A percentile compares a stretch with the other conserved stretches of the same genome.
Conservation (phyloP, 2,113 vertebrate genomes). For the Cephalopterus ornatus region DNA sequence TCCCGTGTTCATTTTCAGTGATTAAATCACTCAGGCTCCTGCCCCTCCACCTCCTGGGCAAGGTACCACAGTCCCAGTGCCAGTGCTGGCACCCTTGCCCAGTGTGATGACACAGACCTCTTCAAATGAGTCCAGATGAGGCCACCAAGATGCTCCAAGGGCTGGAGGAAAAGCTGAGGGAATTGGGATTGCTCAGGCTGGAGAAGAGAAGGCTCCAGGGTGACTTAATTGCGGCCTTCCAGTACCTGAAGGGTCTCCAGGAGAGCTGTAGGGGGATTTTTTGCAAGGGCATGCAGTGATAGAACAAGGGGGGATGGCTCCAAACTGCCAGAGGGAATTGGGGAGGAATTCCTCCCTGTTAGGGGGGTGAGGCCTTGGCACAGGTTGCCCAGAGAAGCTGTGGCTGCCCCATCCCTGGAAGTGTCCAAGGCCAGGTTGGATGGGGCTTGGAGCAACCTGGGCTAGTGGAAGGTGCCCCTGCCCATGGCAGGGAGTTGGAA, state of each 20-base stretch:
- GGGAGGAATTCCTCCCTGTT: neutral
- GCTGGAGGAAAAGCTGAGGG: neutral
- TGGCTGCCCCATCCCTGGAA: neutral
- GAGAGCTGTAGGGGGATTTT: neutral
- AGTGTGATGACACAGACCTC: neutral
- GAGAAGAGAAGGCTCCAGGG: neutral
- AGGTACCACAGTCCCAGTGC: rapidly evolving
- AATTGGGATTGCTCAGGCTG: neutral
- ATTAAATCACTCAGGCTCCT: neutral
- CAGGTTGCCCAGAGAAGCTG: neutral
- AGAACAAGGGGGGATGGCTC: neutral
- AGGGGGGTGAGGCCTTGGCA: neutral
- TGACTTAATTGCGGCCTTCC: neutral
- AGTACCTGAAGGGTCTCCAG: neutral
- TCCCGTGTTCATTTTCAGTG: neutral
- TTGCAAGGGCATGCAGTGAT: neutral
- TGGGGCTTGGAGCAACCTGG: rapidly evolving
- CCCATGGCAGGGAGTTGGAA: neutral
- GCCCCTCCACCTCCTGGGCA: neutral
- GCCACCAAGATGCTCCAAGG: neutral
- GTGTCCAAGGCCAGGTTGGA: neutral
- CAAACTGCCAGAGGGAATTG: neutral
- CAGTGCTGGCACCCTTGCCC: neutral
- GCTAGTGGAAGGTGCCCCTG: neutral
- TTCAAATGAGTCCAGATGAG: neutral